These are phyloP conservation scores for Larimichthys polyactis DNA, from an alignment of 2,113 vertebrate species.

Conservation along the genomic window DNA sequence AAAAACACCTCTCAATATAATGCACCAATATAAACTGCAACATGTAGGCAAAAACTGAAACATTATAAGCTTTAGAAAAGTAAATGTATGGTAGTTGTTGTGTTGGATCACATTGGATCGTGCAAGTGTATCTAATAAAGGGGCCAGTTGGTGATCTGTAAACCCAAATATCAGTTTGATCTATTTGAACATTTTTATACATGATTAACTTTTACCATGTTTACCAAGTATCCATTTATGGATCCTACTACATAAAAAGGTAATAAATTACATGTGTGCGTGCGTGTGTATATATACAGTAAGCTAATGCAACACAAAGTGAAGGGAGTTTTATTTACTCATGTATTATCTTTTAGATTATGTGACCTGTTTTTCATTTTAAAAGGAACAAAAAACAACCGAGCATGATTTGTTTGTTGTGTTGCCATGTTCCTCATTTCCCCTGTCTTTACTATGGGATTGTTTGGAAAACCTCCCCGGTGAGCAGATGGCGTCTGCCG, in stretches of 20 bases:
- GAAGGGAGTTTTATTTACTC: not conserved
- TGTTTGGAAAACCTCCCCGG: constrained; percentile 79
- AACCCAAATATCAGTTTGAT: too few species aligned
- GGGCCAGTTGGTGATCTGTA: too few species aligned
- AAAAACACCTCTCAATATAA: too few species aligned
- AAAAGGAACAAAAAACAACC: not conserved
- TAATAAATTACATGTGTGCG: not conserved
- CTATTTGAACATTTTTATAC: not conserved
- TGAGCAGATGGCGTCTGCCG: constrained; percentile 83
- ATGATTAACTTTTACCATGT: not conserved
- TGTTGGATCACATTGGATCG: too few species aligned
- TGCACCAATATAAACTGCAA: too few species aligned
- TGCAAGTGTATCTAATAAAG: too few species aligned
- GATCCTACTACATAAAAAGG: not conserved
- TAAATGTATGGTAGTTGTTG: too few species aligned
- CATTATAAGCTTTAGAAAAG: too few species aligned
- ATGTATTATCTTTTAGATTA: constrained; percentile 22
- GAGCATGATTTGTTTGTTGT: constrained; percentile 53
- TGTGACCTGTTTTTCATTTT: constrained; percentile 27
- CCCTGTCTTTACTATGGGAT: constrained; percentile 65
- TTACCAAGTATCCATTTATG: not conserved
- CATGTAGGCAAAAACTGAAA: too few species aligned
- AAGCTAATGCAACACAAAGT: not conserved
- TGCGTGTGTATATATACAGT: not conserved
- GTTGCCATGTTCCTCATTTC: constrained; percentile 57